phyloP scores from a whole-genome alignment of 2,888 invertebrate species.

The Drosophila kambysellisi region DNA sequence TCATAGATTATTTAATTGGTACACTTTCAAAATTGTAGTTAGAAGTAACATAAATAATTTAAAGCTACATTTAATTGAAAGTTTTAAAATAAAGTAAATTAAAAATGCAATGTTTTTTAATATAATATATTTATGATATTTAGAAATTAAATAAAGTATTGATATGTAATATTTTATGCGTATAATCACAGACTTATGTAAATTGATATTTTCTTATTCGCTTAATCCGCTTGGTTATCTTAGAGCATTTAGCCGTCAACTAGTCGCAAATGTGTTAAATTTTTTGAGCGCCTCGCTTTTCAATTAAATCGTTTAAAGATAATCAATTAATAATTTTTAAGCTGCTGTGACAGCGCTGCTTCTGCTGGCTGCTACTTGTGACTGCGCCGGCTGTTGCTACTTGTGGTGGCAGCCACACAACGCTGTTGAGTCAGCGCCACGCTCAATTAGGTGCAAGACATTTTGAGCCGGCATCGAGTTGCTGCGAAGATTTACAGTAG shows the following conservation, averaged over 20 bases:
- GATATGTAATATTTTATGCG: background rate
- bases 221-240: background rate
- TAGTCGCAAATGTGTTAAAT: background rate
- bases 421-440: constrained; percentile 58
- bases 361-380: constrained; percentile 9
- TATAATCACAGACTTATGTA: background rate
- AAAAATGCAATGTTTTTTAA: background rate
- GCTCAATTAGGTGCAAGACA: constrained; percentile 81
- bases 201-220: background rate
- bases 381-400: background rate
- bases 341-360: constrained; percentile 59
- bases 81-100: background rate
- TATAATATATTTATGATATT: background rate
- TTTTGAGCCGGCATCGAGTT: constrained; percentile 51
- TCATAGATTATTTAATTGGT: background rate
- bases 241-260: constrained; percentile 41
- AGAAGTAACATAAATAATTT: background rate
- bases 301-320: constrained; percentile 79
- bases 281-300: constrained; percentile 42
- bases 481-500: constrained; percentile 68
- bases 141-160: background rate
- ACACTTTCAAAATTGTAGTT: background rate
- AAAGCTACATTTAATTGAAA: background rate
- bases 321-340: constrained; percentile 80
- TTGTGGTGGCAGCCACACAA: background rate